Conservation (phyloP, 2,888 invertebrate genomes). For the Cerceris rybyensis region DNA sequence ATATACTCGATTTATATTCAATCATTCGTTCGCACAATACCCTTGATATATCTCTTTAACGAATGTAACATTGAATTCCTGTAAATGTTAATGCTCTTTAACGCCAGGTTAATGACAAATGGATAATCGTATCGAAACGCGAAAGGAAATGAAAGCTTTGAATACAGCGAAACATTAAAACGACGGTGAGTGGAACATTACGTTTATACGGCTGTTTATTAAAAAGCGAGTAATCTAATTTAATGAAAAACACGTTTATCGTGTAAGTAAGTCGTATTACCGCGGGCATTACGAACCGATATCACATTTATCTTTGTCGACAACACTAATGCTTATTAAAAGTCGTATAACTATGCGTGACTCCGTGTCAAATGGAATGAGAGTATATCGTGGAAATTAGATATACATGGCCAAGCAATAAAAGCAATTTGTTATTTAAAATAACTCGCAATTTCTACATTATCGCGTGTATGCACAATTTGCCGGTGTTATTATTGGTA, state of each 20-base stretch:
- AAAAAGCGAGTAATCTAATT: not conserved
- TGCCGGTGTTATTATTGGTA: not conserved
- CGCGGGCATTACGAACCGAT: not conserved
- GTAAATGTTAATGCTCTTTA: too few species aligned
- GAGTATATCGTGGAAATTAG: not conserved
- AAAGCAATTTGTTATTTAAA: not conserved
- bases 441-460: constrained; percentile 2
- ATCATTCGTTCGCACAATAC: too few species aligned
- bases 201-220: not conserved
- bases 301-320: constrained; percentile 12
- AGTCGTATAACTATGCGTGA: constrained; percentile 7
- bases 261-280: not conserved
- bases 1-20: too few species aligned
- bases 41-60: too few species aligned
- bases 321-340: constrained; percentile 33
- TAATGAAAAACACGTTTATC: not conserved
- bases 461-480: constrained; percentile 11
- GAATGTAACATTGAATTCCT: too few species aligned
- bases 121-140: too few species aligned
- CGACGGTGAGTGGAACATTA: too few species aligned
- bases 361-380: constrained; percentile 30
- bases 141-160: too few species aligned
- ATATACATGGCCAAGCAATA: not conserved
- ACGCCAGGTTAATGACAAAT: too few species aligned
- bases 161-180: too few species aligned